Evolutionary conservation across 2,888 invertebrate species (phyloP).

Genomic region (Pteria penguin): DNA sequence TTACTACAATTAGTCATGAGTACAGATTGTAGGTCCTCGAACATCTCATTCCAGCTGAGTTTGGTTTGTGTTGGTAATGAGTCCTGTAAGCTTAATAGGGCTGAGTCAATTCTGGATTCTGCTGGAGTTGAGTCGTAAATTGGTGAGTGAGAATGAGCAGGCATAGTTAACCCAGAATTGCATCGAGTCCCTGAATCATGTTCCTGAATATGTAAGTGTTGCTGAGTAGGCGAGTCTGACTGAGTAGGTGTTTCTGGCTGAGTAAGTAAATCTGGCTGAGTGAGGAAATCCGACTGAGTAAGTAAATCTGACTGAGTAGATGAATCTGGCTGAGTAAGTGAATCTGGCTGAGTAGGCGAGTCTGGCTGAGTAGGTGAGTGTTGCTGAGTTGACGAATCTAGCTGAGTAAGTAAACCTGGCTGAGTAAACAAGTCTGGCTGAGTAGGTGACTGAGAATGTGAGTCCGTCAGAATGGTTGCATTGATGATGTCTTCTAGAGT

Average conservation of each 20-base stretch:
- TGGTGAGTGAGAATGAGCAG: background rate
- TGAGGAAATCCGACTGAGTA: too few relatives aligned
- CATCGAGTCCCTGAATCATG: too few relatives aligned
- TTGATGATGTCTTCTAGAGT: background rate
- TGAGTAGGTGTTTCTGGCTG: too few relatives aligned
- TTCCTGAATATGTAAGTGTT: too few relatives aligned
- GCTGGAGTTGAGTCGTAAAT: slow-evolving; percentile 22
- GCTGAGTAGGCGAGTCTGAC: too few relatives aligned
- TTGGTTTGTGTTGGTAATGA: slow-evolving; percentile 29
- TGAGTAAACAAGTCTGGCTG: background rate
- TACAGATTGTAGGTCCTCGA: slow-evolving; percentile 48
- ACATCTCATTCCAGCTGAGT: slow-evolving; percentile 47
- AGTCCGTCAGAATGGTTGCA: background rate
- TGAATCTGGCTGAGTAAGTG: too few relatives aligned
- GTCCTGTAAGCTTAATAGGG: slow-evolving; percentile 41
- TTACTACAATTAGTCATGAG: slow-evolving; percentile 45
- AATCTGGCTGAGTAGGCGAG: background rate
- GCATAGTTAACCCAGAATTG: too few relatives aligned
- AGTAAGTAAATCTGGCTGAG: too few relatives aligned
- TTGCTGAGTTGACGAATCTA: background rate
- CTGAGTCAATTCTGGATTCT: slow-evolving; percentile 42
- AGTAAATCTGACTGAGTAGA: too few relatives aligned
- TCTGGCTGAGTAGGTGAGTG: background rate
- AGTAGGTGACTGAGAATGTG: background rate
- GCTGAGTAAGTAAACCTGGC: background rate